These are phyloP conservation scores for Achlya flavicornis DNA, from an alignment of 2,888 invertebrate species.

Conservation along the genomic window DNA sequence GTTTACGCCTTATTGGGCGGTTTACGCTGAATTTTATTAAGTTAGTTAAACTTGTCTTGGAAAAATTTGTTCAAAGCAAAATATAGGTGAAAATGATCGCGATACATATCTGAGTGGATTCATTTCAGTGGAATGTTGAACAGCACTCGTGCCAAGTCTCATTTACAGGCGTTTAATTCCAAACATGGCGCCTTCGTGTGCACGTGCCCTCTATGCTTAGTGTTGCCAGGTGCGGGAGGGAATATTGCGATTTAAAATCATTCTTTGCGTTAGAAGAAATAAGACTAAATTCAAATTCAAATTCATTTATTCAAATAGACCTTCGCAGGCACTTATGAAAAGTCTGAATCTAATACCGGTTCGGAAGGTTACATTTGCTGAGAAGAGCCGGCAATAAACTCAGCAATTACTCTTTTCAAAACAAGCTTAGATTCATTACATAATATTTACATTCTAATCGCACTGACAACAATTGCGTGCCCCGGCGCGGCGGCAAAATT, in stretches of 20 bases:
- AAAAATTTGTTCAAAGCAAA: neutral
- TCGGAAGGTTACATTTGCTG: too few relatives aligned
- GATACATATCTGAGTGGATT: neutral
- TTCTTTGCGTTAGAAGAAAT: too few relatives aligned
- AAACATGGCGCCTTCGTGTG: constrained; percentile 6
- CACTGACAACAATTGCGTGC: too few relatives aligned
- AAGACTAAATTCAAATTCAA: too few relatives aligned
- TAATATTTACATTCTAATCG: too few relatives aligned
- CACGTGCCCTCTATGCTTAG: neutral
- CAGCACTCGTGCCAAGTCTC: neutral
- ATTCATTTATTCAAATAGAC: too few relatives aligned
- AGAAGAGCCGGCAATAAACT: too few relatives aligned
- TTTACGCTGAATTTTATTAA: neutral
- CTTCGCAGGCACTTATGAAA: too few relatives aligned
- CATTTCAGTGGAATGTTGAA: neutral
- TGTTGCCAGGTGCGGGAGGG: neutral
- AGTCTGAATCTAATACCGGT: too few relatives aligned
- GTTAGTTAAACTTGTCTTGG: neutral
- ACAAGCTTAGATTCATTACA: too few relatives aligned
- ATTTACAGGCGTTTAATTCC: constrained; percentile 8
- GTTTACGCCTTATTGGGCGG: neutral
- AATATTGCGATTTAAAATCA: neutral
- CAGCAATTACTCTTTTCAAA: too few relatives aligned
- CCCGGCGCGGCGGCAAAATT: too few relatives aligned
- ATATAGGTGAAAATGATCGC: neutral